These are phyloP conservation scores for Autographa pulchrina DNA, from an alignment of 2,888 invertebrate genomes.

Conservation along the genomic window DNA sequence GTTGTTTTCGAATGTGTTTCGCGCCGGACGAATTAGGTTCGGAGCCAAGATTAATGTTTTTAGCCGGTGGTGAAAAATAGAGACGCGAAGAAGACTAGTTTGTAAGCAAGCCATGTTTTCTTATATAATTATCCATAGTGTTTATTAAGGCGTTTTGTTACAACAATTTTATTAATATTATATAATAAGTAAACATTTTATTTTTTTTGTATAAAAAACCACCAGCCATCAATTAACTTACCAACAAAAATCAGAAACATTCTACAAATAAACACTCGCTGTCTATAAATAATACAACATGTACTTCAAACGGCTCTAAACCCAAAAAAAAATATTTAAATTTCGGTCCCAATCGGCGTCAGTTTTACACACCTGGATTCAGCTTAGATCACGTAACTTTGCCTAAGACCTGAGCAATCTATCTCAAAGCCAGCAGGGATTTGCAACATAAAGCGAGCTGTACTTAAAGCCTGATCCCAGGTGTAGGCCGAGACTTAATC, in stretches of 20 bases:
- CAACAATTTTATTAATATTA: too few species aligned
- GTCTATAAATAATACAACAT: background rate
- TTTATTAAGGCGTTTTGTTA: background rate
- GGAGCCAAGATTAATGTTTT: constrained; percentile 25
- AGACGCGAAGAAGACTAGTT: background rate
- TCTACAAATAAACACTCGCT: background rate
- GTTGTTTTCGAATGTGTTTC: constrained; percentile 5
- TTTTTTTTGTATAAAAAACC: too few species aligned
- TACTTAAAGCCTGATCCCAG: constrained; percentile 14
- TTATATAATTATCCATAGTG: background rate
- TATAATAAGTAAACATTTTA: too few species aligned
- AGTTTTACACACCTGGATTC: background rate
- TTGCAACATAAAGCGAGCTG: constrained; percentile 26
- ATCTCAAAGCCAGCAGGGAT: constrained; percentile 27
- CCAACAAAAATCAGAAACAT: too few species aligned
- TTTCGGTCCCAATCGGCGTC: background rate
- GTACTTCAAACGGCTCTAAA: background rate
- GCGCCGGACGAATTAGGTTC: constrained; percentile 8
- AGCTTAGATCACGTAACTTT: constrained; percentile 2
- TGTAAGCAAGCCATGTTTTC: background rate
- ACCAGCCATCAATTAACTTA: too few species aligned
- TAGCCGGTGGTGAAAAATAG: constrained; percentile 14
- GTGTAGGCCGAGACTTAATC: constrained; percentile 43
- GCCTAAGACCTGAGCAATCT: constrained; percentile 5
- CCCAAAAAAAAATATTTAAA: background rate